Evolutionary conservation across 2,797 vertebrate species (phyloP), one percentile per base, ranked within the genome.

Genomic region (Rhabdomys pumilio): DNA sequence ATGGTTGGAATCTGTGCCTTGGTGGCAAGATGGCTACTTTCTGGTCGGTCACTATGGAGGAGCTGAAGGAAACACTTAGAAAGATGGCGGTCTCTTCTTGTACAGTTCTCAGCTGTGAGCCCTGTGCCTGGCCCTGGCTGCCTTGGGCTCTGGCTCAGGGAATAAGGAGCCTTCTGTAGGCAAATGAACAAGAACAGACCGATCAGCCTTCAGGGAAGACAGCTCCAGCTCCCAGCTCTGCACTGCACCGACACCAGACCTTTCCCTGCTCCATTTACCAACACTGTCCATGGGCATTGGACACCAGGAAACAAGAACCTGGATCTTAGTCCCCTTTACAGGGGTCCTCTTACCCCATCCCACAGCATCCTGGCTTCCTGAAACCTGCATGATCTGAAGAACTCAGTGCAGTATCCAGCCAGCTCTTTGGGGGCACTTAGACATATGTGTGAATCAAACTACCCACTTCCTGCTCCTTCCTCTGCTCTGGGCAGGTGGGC

Each of bases 251-350:
- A 19, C 17, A 59, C 20, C 81, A 88, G 76, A n/a, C 22, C 15
- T 0, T 63, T 22, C 15, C 0, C 57, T 22, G 29, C 53, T 47
- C 79, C 44, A 26, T 41, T 65, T 0, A 0, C 76, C 76, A 24
- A 0, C 22, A 9, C 47, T 75, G 38, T 31, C 19, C 38, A 22
- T 61, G 26, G 31, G 19, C 22, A 20, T 14, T 7, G 3, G 3
- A 34, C 15, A 61, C 3, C 69, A 85, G 75, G 38, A 94, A 38
- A 55, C 29, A 65, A 53, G 50, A 19, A 4, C 47, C 38, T 8
- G 17, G 57, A 65, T 10, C 2, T 50, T 26, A 1, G 53, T 6
- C 31, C 73, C 44, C 20, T 65, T 10, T 5, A 41, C 34, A 80
- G 50, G 34, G 9, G 0, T 24, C 4, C 24, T n/a, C 24, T 72